Evolutionary conservation across 2,113 vertebrate genomes (phyloP).

Genomic region (Cettia cetti): DNA sequence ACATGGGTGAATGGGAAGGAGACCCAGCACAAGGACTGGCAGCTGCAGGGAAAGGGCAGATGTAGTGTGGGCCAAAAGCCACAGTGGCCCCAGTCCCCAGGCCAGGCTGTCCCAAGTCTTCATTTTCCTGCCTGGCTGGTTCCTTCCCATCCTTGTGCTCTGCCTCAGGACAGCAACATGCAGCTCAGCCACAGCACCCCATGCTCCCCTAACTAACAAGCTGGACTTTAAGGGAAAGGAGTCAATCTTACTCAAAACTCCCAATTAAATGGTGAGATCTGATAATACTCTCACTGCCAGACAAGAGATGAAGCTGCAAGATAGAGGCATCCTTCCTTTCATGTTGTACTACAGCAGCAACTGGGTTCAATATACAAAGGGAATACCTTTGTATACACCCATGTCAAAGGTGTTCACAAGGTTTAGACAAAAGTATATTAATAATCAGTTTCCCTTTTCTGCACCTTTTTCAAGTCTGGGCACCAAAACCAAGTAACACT

Average conservation of each 20-base stretch:
- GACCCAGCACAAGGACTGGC: not conserved
- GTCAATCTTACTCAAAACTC: not conserved
- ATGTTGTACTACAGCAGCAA: not conserved
- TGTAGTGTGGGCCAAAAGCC: not conserved
- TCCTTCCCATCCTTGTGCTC: not conserved
- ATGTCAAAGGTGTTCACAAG: not conserved
- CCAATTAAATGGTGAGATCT: not conserved
- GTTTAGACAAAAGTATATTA: not conserved
- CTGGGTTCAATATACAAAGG: not conserved
- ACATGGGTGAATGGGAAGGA: not conserved
- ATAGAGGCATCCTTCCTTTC: not conserved
- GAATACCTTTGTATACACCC: not conserved
- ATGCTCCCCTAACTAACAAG: accelerated
- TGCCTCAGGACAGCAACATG: not conserved
- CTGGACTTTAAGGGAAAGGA: not conserved
- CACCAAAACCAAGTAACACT: not conserved
- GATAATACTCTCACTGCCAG: not conserved
- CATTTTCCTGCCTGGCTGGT: not conserved
- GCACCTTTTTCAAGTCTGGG: not conserved
- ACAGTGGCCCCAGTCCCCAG: not conserved
- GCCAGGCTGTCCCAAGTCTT: not conserved
- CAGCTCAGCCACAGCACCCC: accelerated
- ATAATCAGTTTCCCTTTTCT: not conserved
- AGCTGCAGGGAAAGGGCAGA: not conserved
- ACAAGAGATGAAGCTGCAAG: not conserved